Evolutionary conservation across 1,140 invertebrate species (phyloP).

Genomic region (Copidosoma floridanum): DNA sequence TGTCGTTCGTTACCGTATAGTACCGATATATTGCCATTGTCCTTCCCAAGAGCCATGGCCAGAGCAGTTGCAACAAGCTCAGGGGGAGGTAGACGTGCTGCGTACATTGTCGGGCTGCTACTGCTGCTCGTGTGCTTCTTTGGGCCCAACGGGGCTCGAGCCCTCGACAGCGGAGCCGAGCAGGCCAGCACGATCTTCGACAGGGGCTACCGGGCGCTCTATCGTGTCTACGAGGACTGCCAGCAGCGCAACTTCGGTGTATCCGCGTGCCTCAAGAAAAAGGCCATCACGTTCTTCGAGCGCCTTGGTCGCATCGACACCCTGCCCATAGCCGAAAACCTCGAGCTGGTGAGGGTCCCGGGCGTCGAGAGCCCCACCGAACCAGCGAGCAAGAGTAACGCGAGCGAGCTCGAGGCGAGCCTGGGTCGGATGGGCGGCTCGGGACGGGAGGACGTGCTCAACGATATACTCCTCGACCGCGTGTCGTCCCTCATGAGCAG

Average conservation of each 20-base stretch:
- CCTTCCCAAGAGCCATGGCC: too few species aligned
- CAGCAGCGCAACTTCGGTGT: constrained; percentile 57
- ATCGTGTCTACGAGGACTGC: constrained; percentile 52
- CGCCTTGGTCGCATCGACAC: constrained; percentile 67
- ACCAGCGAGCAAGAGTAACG: constrained; percentile 50
- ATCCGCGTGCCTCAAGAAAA: constrained; percentile 74
- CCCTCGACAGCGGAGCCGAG: too few species aligned
- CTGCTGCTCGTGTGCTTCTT: too few species aligned
- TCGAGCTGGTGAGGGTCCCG: constrained; percentile 59
- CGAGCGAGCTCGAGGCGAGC: constrained; percentile 66
- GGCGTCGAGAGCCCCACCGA: constrained; percentile 27
- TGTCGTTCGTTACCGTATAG: too few species aligned
- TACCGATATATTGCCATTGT: too few species aligned
- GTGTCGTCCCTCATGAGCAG: constrained; percentile 70
- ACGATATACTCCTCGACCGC: constrained; percentile 68
- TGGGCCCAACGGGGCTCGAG: constrained; percentile 21
- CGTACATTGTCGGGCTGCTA: too few species aligned
- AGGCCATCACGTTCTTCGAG: constrained; percentile 74
- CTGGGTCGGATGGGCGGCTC: constrained; percentile 63
- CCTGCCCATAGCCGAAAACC: constrained; percentile 65
- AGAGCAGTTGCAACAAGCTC: too few species aligned
- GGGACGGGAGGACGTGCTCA: constrained; percentile 64
- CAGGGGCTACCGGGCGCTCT: constrained; percentile 46
- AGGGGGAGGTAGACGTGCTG: too few species aligned
- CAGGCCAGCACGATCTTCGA: constrained; percentile 41